Conservation (phyloP, 1,140 invertebrate species). For the Rhyzopertha dominica region DNA sequence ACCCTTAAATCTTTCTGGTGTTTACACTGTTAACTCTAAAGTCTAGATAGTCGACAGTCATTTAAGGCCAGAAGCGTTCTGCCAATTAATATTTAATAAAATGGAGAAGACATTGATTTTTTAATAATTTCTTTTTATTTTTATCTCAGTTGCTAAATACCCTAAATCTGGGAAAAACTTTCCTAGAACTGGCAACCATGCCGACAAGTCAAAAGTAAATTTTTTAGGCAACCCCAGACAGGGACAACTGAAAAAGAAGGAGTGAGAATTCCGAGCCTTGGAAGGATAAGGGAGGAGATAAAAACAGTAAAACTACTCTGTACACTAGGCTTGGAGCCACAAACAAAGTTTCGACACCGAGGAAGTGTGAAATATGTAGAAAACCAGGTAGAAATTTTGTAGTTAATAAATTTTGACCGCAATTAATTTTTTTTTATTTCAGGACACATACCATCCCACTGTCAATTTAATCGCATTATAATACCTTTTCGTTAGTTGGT, state of each 20-base stretch:
- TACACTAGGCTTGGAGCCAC: slow-evolving; percentile 11
- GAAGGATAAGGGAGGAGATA: slow-evolving; percentile 15
- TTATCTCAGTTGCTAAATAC: no score
- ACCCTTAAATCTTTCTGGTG: no score
- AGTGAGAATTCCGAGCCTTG: slow-evolving; percentile 6
- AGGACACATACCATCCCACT: slow-evolving; percentile 19
- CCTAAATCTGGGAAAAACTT: not conserved
- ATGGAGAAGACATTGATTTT: no score
- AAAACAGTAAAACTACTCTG: slow-evolving; percentile 17
- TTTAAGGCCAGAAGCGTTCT: no score
- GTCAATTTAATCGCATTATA: no score
- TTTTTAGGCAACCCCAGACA: slow-evolving; percentile 7
- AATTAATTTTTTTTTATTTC: slow-evolving; percentile 9
- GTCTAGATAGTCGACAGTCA: no score
- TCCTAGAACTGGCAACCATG: not conserved
- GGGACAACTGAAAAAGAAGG: slow-evolving; percentile 17
- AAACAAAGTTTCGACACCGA: slow-evolving; percentile 24
- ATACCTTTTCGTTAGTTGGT: no score
- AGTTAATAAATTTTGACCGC: not conserved
- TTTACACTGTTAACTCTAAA: no score
- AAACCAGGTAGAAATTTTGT: slow-evolving; percentile 31
- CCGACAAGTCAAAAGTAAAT: not conserved
- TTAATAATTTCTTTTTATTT: slow-evolving; percentile 1
- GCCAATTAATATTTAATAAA: no score
- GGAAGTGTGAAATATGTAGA: slow-evolving; percentile 39